phyloP scores from a whole-genome alignment of 1,140 invertebrate species.

The Pseudomyrmex flavicornis region DNA sequence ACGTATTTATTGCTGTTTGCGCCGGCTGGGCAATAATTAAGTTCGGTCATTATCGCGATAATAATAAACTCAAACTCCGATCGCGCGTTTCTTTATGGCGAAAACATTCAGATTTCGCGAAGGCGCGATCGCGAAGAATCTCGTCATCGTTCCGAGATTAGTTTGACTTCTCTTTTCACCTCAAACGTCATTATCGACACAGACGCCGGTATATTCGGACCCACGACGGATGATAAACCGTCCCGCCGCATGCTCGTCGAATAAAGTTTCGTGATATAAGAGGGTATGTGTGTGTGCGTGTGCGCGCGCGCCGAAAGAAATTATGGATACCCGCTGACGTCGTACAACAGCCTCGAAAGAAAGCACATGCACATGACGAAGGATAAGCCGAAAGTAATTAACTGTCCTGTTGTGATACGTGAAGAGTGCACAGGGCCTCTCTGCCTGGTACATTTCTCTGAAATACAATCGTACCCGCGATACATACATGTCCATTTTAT shows the following conservation, averaged over 20 bases:
- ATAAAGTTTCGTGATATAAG: conserved; percentile 72
- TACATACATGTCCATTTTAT: not conserved
- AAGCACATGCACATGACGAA: conserved; percentile 50
- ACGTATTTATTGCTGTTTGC: conserved; percentile 17
- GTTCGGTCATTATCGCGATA: conserved; percentile 36
- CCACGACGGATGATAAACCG: conserved; percentile 66
- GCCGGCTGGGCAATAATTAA: conserved; percentile 30
- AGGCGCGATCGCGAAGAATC: conserved; percentile 30
- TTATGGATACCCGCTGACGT: conserved; percentile 52
- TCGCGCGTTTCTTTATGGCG: conserved; percentile 1
- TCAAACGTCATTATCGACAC: conserved; percentile 70
- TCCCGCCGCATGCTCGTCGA: conserved; percentile 62
- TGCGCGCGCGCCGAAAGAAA: conserved; percentile 45
- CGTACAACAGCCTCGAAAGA: conserved; percentile 44
- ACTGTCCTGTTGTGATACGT: conserved; percentile 48
- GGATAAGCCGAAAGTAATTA: conserved; percentile 65
- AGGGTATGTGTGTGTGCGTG: conserved; percentile 17
- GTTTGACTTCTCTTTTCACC: conserved; percentile 65
- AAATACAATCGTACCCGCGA: conserved; percentile 18
- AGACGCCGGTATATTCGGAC: conserved; percentile 24
- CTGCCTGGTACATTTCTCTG: conserved; percentile 10
- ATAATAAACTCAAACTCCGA: conserved; percentile 32
- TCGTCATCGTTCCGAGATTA: conserved; percentile 21
- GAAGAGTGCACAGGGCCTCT: not conserved
- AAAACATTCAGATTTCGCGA: conserved; percentile 40